Evolutionary conservation across 2,113 vertebrate genomes (phyloP).

Genomic region (Ciconia boyciana): DNA sequence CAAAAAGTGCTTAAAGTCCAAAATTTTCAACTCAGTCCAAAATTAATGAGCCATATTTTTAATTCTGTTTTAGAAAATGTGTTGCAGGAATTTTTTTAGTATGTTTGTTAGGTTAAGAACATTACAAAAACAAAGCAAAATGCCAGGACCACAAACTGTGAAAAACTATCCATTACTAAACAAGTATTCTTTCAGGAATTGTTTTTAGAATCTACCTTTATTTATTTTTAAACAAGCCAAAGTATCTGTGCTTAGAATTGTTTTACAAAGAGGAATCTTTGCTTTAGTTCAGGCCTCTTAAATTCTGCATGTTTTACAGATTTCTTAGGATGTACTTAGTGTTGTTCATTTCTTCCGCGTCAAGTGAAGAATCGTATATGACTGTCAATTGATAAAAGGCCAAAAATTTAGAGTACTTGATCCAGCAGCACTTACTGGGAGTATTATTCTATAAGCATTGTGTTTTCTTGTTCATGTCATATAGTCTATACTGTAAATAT

Average conservation of each 20-base stretch:
- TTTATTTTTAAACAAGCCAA: background rate
- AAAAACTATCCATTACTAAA: background rate
- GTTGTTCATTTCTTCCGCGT: background rate
- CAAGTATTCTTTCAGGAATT: background rate
- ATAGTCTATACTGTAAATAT: background rate
- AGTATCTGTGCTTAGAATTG: background rate
- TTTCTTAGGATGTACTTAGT: background rate
- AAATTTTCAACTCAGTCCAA: background rate
- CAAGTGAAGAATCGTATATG: fast-evolving
- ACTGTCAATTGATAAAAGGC: background rate
- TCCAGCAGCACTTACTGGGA: background rate
- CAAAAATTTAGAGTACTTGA: background rate
- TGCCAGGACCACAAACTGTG: background rate
- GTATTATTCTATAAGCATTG: background rate
- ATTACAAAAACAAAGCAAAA: background rate
- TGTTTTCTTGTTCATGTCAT: background rate
- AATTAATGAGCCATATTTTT: background rate
- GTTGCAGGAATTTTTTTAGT: background rate
- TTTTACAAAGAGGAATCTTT: background rate
- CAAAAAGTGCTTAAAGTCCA: background rate
- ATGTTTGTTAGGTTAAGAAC: background rate
- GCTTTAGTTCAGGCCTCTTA: background rate
- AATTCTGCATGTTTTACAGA: background rate
- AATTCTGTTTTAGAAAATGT: background rate
- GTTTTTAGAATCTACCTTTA: background rate